Base-by-base conservation (phyloP, 2,113 vertebrate species). In the Ranitomeya imitator region DNA sequence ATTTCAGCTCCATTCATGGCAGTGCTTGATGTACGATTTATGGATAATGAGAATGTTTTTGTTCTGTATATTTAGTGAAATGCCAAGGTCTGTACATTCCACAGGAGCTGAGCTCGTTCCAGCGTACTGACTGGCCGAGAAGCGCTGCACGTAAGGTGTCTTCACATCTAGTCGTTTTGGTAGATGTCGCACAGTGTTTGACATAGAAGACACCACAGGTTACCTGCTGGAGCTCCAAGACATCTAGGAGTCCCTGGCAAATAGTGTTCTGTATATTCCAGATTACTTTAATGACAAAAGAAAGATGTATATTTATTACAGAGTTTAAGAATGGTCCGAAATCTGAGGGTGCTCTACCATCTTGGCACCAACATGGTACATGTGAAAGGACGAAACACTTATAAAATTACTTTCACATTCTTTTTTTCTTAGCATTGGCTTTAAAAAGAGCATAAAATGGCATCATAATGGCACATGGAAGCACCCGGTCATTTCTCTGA, bases 11-110 rank as follows among this genome's bases (percentile, higher is more conserved):
- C 76, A 23, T 73, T 60, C n/a, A 59, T 45, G 76, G 76, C 71
- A 77, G 18, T 77, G 57, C 37, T 15, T 61, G 31, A 51, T 52
- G n/a, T 78, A 15, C 57, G 31, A 14, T 85, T 76, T 31, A 69
- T 45, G 67, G 37, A 77, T 37, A 52, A 76, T 60, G 1, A 21
- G 26, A 76, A 21, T 76, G 55, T 74, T 51, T 15, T 73, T 83
- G 37, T 61, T 13, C 16, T 76, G 61, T 57, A 61, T 76, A 63
- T 86, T 77, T 77, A 61, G 71, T 60, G 54, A 74, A 59, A 85
- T 85, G 26, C 19, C 21, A 6, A 16, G 23, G 15, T 52, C n/a
- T 26, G 60, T 54, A 54, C 21, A 4, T 71, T 45, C 21, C 2
- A 45, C 21, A 83, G 18, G 19, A 21, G 21, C 78, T 81, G 52